Base-by-base conservation (phyloP, 2,113 vertebrate genomes). In the Tamias sibiricus region DNA sequence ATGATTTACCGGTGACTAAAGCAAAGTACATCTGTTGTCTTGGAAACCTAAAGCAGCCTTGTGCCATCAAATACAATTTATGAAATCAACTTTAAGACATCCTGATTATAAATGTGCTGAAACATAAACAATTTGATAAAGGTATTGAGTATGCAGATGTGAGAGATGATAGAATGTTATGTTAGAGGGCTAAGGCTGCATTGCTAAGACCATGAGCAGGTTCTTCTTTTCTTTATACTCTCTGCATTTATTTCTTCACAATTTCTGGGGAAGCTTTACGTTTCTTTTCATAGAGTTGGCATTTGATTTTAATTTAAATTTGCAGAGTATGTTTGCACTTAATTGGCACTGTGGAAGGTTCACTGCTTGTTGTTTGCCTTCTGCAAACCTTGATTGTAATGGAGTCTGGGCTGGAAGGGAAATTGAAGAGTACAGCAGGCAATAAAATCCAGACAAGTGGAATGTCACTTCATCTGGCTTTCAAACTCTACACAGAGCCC, bases 1-100 rank as follows among this genome's bases (percentile, higher is more conserved):
- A 12, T 93, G 96, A 97, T 98, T 98, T 97, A 94, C 96, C 72
- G 77, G 91, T 96, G 5, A 92, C 97, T 98, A 96, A 94, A 94
- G 96, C 95, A 98, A 98, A 98, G 97, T 98, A 97, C 96, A 97
- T 97, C 98, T 98, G 97, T 98, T 98, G 96, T 98, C 98, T 98
- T 98, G 97, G 98, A 98, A 98, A 99, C 98, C 95, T 98, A 98
- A 98, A 98, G 97, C 97, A 92, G 96, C 97, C 91, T 96, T 96
- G 96, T 98, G 96, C 96, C 96, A 98, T 96, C 97, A 98, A 98
- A 98, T 98, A 98, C 98, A 98, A 98, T 98, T 98, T 98, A 98
- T 98, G 97, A 97, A 96, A 62, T 62, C 98, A 97, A 97, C 95
- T 98, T 98, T 98, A 98, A 98, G 98, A 98, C 89, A 97, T 97